These are phyloP conservation scores for Lepus townsendii DNA, from an alignment of 2,797 vertebrate species.

Conservation along the genomic window DNA sequence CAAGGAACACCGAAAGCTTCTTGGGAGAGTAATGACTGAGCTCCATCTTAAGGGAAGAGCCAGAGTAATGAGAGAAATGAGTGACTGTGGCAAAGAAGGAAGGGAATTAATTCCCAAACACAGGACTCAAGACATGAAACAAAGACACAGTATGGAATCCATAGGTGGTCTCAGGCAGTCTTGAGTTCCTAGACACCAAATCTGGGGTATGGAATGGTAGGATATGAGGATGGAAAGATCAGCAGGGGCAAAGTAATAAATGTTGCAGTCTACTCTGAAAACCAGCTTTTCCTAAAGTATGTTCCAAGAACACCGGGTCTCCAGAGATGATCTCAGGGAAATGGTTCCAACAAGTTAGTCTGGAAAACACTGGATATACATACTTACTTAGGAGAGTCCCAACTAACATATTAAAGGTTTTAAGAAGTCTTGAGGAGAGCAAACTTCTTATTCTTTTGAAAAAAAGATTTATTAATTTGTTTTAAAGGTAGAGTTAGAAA, in stretches of 20 bases:
- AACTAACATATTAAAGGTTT: conserved; percentile 30
- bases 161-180: neutral
- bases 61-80: neutral
- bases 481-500: no score
- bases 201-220: neutral
- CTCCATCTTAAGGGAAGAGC: neutral
- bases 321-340: neutral
- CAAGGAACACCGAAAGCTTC: neutral
- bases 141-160: neutral
- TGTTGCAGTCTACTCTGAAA: neutral
- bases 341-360: neutral
- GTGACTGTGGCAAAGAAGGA: neutral
- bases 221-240: neutral
- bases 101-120: neutral
- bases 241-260: neutral
- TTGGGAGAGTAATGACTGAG: neutral
- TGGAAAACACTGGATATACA: neutral
- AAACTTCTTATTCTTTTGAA: conserved; percentile 1
- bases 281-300: neutral
- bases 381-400: neutral
- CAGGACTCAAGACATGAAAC: neutral
- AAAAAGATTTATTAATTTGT: no score
- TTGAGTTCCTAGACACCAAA: neutral
- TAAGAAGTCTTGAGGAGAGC: neutral
- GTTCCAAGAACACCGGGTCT: neutral